Base-by-base conservation (phyloP, 2,888 invertebrate species). In the Nipponacmea schrenckii region DNA sequence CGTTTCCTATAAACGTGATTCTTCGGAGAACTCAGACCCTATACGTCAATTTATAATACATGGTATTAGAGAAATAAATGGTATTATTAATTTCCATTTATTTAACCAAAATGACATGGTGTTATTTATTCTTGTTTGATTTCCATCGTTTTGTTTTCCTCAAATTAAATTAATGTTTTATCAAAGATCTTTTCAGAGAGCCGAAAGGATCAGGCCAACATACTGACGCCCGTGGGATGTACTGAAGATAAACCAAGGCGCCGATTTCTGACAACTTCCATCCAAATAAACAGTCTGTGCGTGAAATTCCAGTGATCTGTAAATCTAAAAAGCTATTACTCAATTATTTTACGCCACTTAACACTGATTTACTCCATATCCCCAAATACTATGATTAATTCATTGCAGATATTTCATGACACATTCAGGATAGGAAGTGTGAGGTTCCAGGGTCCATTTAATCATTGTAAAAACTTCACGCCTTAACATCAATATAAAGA, bases 401-500 rank as follows among this genome's bases (percentile, higher is more conserved):
- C 73, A 68, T 65, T 50, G 67, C 62, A 64, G 39, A 63, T 56
- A 31, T 70, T 48, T 62, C 67, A 64, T 75, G 70, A 64, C 72
- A 65, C 66, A 63, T 67, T 39, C 67, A 39, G 62, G 64, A 73
- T 65, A 65, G 70, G 62, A 62, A 68, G 50, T 50, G 62, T 31
- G 64, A 56, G 44, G 71, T 66, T 46, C 50, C 65, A 45, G 73
- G 70, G 70, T 70, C 71, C 71, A 73, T 72, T 73, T 75, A 77
- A 75, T 77, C 77, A 77, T 73, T 77, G 73, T 73, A 73, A 75
- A 73, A 75, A 75, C 74, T 73, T 71, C 71, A 67, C 68, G 71
- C 70, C 68, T 73, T 73, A 73, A 75, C 77, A 77, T 75, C 74
- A 77, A 77, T 77, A 73, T 71, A 73, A 70, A 72, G 75, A 73